Percentiles rank a stretch among this genome's conserved stretches.
Evolutionary conservation across 2,888 invertebrate genomes (phyloP).

Genomic region (Pogonocherus hispidulus): DNA sequence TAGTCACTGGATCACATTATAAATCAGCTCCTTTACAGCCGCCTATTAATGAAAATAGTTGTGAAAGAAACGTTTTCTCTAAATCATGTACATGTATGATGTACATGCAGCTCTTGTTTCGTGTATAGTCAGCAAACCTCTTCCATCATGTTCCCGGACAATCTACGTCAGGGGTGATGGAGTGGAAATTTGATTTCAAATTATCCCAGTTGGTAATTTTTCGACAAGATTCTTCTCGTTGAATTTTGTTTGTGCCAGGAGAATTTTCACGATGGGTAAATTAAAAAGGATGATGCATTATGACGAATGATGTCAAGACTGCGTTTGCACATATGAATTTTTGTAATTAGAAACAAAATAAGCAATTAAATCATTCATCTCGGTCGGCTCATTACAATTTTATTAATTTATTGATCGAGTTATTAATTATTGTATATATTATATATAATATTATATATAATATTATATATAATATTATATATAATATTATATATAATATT

Average conservation of each 20-base stretch:
- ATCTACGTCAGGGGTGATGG: slow-evolving; percentile 1
- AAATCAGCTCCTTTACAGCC: background rate
- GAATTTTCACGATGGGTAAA: background rate
- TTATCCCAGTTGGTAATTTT: background rate
- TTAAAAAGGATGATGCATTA: background rate
- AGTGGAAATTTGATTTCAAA: background rate
- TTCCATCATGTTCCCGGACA: slow-evolving; percentile 3
- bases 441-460: too few relatives aligned
- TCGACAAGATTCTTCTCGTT: background rate
- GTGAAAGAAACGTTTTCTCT: background rate
- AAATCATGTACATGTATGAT: too few relatives aligned
- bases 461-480: too few relatives aligned
- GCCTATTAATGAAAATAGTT: background rate
- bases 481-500: too few relatives aligned
- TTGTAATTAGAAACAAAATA: too few relatives aligned
- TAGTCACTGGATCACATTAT: too few relatives aligned
- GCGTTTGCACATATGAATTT: too few relatives aligned
- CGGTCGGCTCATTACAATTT: too few relatives aligned
- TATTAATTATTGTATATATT: too few relatives aligned
- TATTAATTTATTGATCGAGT: too few relatives aligned
- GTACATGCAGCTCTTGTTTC: background rate
- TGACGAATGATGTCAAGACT: too few relatives aligned
- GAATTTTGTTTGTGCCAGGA: background rate
- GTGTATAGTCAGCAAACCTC: background rate
- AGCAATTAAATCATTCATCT: too few relatives aligned